Evolutionary conservation across 2,888 invertebrate species (phyloP).

Genomic region (Cylindroiulus punctatus): DNA sequence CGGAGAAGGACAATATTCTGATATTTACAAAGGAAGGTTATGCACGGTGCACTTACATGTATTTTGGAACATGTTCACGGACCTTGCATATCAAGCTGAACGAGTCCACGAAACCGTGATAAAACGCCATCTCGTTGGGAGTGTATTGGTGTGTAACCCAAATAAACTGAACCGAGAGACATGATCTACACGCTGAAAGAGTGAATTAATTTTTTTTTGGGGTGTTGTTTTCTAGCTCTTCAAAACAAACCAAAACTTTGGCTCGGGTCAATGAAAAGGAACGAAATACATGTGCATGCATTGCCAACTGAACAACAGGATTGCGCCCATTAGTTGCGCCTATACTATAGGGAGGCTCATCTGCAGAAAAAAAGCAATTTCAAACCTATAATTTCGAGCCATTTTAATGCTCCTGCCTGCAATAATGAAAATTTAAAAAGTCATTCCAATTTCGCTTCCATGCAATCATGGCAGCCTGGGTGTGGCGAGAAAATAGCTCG

Average conservation of each 20-base stretch:
- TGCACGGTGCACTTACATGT: not conserved
- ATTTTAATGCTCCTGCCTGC: slow-evolving; percentile 24
- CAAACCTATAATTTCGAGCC: slow-evolving; percentile 9
- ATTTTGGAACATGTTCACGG: not conserved
- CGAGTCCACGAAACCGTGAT: not conserved
- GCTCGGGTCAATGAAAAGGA: slow-evolving; percentile 30
- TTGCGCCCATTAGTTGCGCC: slow-evolving; percentile 35
- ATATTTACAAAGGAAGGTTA: not conserved
- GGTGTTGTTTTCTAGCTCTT: not conserved
- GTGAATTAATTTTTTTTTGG: too few species aligned
- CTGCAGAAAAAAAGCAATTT: not conserved
- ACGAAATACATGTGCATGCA: not conserved
- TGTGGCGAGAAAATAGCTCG: slow-evolving; percentile 14
- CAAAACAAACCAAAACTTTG: slow-evolving; percentile 14
- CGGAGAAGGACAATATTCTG: slow-evolving; percentile 28
- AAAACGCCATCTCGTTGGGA: not conserved
- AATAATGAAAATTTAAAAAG: slow-evolving; percentile 5
- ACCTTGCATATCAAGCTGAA: not conserved
- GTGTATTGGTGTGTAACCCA: not conserved
- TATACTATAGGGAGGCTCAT: slow-evolving; percentile 21
- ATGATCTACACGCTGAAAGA: not conserved
- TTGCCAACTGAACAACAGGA: not conserved
- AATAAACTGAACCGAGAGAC: not conserved
- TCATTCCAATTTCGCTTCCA: slow-evolving; percentile 26
- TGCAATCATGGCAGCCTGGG: slow-evolving; percentile 43